Percentiles rank a stretch among this genome's conserved stretches.
phyloP scores from a whole-genome alignment of 2,113 vertebrate species.

The Elaphurus davidianus region DNA sequence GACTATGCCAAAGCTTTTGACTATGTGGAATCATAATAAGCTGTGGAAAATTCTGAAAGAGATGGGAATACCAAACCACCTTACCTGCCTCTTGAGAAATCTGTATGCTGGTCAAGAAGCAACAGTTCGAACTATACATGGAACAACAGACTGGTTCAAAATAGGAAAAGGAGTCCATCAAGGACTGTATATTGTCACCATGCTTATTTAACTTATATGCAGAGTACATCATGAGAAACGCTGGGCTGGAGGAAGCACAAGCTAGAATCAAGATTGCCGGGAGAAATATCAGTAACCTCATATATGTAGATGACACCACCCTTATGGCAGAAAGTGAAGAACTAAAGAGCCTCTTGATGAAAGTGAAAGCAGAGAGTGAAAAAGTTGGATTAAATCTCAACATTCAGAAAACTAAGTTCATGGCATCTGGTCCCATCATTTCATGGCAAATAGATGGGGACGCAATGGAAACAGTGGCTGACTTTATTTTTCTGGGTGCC shows the following conservation, averaged over 20 bases:
- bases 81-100: not conserved
- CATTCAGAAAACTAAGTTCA: not conserved
- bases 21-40: not conserved
- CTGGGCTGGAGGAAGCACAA: not conserved
- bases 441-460: not conserved
- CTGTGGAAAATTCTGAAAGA: not conserved
- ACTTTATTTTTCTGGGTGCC: not conserved
- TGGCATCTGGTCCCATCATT: not conserved
- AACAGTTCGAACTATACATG: not conserved
- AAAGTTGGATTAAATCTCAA: not conserved
- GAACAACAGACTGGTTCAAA: not conserved
- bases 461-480: not conserved
- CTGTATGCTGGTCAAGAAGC: not conserved
- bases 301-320: not conserved
- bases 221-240: not conserved
- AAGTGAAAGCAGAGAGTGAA: not conserved
- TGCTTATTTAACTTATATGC: not conserved
- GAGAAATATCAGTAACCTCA: not conserved
- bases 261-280: too few relatives aligned
- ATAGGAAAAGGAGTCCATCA: not conserved
- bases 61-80: not conserved
- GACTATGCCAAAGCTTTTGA: not conserved
- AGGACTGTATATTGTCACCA: not conserved
- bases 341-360: not conserved
- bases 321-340: not conserved